Percentiles rank a stretch among this genome's conserved stretches.
These are phyloP conservation scores for Lonchura striata DNA, from an alignment of 2,113 vertebrate species.

Conservation along the genomic window DNA sequence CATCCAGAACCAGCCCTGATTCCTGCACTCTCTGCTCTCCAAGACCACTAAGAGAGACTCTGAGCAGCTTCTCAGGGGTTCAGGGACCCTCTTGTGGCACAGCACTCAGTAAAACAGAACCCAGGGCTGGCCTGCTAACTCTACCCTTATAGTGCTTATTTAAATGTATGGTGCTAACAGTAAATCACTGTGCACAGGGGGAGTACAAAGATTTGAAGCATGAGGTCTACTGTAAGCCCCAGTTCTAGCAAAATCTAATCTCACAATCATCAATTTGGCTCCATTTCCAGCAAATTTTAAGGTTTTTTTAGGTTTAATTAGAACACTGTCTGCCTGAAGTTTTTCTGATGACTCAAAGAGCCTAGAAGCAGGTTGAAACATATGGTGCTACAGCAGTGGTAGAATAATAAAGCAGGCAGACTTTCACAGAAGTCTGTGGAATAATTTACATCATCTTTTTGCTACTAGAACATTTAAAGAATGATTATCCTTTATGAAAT, in stretches of 20 bases:
- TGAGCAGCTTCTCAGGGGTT: neutral
- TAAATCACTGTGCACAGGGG: neutral
- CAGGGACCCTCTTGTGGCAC: neutral
- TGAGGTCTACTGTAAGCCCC: neutral
- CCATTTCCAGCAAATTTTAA: neutral
- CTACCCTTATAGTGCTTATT: rapidly evolving
- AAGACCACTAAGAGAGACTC: neutral
- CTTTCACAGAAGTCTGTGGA: neutral
- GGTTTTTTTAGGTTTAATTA: neutral
- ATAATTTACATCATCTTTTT: neutral
- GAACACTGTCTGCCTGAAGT: neutral
- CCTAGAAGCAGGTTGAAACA: constrained; percentile 6
- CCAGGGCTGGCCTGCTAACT: neutral
- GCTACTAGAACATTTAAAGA: neutral
- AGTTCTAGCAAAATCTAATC: neutral
- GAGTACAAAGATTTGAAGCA: neutral
- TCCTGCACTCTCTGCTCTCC: neutral
- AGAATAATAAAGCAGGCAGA: neutral
- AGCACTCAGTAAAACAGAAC: neutral
- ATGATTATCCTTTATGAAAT: neutral
- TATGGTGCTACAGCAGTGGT: neutral
- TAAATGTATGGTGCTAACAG: neutral
- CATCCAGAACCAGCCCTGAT: neutral
- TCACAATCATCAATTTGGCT: neutral
- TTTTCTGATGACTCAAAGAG: neutral